Conservation (phyloP, 2,888 invertebrate species). For the Lithophane semibrunnea region DNA sequence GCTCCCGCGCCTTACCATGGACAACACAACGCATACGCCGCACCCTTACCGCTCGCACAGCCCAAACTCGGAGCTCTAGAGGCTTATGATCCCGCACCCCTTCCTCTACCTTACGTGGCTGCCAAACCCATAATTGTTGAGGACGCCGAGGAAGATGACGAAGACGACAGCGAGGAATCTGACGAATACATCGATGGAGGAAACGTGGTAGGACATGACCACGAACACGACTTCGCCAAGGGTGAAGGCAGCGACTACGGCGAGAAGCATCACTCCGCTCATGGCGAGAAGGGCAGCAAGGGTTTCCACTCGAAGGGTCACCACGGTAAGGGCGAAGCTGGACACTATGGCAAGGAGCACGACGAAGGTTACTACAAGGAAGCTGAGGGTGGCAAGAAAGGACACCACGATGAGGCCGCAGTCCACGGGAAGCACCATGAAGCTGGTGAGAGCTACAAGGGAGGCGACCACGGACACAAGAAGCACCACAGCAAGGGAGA, state of each 20-base stretch:
- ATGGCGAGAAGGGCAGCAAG: constrained; percentile 90
- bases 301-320: constrained; percentile 89
- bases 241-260: constrained; percentile 88
- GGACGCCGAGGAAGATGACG: constrained; percentile 79
- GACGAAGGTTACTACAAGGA: constrained; percentile 89
- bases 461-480: constrained; percentile 90
- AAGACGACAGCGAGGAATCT: constrained; percentile 76
- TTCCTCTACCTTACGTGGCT: constrained; percentile 83
- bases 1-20: constrained; percentile 78
- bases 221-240: constrained; percentile 77
- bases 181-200: constrained; percentile 75
- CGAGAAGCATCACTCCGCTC: constrained; percentile 85
- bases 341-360: constrained; percentile 89
- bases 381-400: constrained; percentile 89
- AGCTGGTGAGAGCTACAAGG: constrained; percentile 88
- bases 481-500: constrained; percentile 92
- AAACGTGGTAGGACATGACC: constrained; percentile 66
- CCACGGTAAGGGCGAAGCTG: constrained; percentile 90
- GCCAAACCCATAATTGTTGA: constrained; percentile 79
- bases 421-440: constrained; percentile 90
- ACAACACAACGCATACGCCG: constrained; percentile 76
- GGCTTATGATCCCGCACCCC: constrained; percentile 79
- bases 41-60: constrained; percentile 76
- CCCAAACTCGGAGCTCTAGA: constrained; percentile 75
- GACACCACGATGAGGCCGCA: constrained; percentile 88